Conservation (phyloP, 1,140 invertebrate species). For the Rhopalosiphum padi region DNA sequence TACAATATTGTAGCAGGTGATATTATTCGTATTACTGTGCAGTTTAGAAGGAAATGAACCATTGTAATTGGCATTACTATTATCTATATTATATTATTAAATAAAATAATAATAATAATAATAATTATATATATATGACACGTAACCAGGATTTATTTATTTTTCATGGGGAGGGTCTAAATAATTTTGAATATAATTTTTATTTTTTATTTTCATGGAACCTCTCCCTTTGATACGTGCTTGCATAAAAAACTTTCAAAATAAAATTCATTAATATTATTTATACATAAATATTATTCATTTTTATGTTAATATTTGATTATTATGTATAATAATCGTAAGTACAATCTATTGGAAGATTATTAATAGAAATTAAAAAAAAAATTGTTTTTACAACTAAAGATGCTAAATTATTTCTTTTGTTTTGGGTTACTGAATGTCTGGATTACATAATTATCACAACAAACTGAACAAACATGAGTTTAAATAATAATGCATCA, state of each 20-base stretch:
- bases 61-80: too few relatives aligned
- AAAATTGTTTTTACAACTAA: too few relatives aligned
- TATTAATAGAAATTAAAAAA: not conserved
- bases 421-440: not conserved
- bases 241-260: not conserved
- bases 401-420: not conserved
- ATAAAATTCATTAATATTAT: not conserved
- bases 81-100: too few relatives aligned
- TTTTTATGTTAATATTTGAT: not conserved
- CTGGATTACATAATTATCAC: not conserved
- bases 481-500: not conserved
- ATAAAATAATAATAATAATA: too few relatives aligned
- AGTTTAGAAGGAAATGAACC: not conserved
- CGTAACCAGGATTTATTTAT: too few relatives aligned
- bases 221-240: too few relatives aligned
- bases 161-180: too few relatives aligned
- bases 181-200: too few relatives aligned
- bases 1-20: not conserved
- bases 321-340: not conserved
- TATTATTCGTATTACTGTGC: not conserved
- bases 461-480: too few relatives aligned
- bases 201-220: too few relatives aligned
- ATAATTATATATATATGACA: not conserved
- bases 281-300: too few relatives aligned
- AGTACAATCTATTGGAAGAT: not conserved